phyloP scores from a whole-genome alignment of 2,113 vertebrate genomes.

The Speoplatyrhinus poulsoni region DNA sequence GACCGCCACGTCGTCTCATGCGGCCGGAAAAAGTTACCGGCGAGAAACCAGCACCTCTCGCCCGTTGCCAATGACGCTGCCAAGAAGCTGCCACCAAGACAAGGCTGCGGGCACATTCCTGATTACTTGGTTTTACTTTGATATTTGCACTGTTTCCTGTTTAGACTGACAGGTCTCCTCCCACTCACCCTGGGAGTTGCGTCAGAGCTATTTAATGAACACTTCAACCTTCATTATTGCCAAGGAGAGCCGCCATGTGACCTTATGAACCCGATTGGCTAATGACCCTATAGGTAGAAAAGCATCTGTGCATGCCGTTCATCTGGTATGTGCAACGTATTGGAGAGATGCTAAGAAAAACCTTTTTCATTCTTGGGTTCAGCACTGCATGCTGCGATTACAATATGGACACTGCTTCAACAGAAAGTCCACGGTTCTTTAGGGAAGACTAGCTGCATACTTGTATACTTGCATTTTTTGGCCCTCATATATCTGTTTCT shows the following conservation, averaged over 20 bases:
- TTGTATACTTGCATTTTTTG: background rate
- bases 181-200: constrained; percentile 19
- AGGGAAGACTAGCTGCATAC: background rate
- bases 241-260: background rate
- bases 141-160: constrained; percentile 24
- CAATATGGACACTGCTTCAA: too few relatives aligned
- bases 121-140: constrained; percentile 40
- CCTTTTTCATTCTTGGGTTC: background rate
- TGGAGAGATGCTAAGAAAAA: too few relatives aligned
- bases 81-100: constrained; percentile 49
- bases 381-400: background rate
- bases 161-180: constrained; percentile 15
- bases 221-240: background rate
- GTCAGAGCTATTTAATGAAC: constrained; percentile 21
- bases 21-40: constrained; percentile 12
- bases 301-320: constrained; percentile 14
- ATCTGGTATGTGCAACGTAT: constrained; percentile 4
- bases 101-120: constrained; percentile 41
- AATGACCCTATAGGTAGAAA: constrained; percentile 10
- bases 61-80: constrained; percentile 24
- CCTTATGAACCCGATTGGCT: constrained; percentile 19
- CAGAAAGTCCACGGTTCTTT: background rate
- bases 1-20: constrained; percentile 20
- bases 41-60: constrained; percentile 14
- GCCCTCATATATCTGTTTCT: background rate